Conservation (phyloP, 2,888 invertebrate species). For the Drosophila barbarae region DNA sequence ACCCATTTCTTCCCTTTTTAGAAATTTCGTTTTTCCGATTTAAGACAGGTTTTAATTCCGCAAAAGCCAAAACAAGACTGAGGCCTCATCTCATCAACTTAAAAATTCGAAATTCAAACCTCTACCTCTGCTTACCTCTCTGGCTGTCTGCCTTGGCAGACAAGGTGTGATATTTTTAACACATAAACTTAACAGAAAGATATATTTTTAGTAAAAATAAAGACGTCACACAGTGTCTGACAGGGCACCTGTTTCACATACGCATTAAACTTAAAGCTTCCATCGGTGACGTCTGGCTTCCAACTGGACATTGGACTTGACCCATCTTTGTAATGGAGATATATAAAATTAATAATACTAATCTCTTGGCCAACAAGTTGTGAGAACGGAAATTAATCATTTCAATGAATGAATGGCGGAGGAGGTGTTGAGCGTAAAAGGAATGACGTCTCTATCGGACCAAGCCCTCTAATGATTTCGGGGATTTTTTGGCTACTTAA, state of each 20-base stretch:
- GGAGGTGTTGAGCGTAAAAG: constrained; percentile 31
- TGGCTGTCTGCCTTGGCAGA: neutral
- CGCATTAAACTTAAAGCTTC: neutral
- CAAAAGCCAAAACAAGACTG: neutral
- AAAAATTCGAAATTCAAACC: neutral
- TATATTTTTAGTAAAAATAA: constrained; percentile 9
- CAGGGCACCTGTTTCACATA: neutral
- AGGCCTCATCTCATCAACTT: neutral
- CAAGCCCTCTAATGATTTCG: constrained; percentile 31
- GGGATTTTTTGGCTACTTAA: constrained; percentile 42
- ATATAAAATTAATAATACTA: neutral
- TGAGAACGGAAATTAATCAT: constrained; percentile 37
- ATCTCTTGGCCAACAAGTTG: neutral
- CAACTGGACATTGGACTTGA: constrained; percentile 8
- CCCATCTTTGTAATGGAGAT: constrained; percentile 15
- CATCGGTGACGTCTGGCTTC: constrained; percentile 14
- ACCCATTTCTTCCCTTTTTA: neutral
- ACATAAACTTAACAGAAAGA: neutral
- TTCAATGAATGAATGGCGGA: constrained; percentile 26
- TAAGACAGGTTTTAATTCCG: constrained; percentile 1
- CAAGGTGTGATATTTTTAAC: constrained; percentile 11
- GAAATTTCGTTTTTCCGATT: neutral
- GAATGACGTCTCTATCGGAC: constrained; percentile 33
- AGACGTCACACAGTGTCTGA: constrained; percentile 14
- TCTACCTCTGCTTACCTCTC: neutral